phyloP scores from a whole-genome alignment of 2,797 vertebrate genomes.

The Pelodytes ibericus region DNA sequence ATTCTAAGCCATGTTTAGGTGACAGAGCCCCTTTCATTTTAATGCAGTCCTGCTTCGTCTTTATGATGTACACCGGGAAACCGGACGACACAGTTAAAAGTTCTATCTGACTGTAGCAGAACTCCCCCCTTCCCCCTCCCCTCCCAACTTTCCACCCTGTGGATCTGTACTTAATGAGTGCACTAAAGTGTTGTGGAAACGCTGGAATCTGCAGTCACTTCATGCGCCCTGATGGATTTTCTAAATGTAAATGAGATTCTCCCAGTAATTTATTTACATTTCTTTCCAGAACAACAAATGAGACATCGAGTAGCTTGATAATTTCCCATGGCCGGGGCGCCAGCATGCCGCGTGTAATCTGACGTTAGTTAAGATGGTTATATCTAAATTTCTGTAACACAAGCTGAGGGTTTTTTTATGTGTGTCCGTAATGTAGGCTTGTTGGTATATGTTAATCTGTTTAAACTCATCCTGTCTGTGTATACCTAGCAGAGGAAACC shows the following conservation, averaged over 20 bases:
- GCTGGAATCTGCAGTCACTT: constrained; percentile 71
- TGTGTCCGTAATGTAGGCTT: not conserved
- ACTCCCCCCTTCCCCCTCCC: not conserved
- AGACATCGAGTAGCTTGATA: constrained; percentile 80
- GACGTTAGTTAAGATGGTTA: constrained; percentile 78
- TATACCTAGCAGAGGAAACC: too few species aligned
- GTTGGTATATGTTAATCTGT: not conserved
- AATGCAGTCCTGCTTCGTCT: too few species aligned
- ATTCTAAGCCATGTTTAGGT: too few species aligned
- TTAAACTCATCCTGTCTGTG: not conserved
- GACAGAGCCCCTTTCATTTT: too few species aligned
- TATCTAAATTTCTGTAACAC: constrained; percentile 69
- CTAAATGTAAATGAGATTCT: constrained; percentile 81
- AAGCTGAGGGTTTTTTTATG: constrained; percentile 58
- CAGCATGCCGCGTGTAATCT: constrained; percentile 79
- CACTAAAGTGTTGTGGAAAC: constrained; percentile 67
- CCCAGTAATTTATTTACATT: constrained; percentile 83
- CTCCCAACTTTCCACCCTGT: constrained; percentile 41
- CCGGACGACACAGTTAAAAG: not conserved
- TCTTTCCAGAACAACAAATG: constrained; percentile 83
- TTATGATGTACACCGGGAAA: not conserved
- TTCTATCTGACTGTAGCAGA: not conserved
- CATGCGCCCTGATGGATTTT: constrained; percentile 74
- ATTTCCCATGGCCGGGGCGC: constrained; percentile 82
- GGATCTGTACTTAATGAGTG: constrained; percentile 68